These are phyloP conservation scores for Latrodectus elegans DNA, from an alignment of 2,888 invertebrate genomes.

Conservation along the genomic window DNA sequence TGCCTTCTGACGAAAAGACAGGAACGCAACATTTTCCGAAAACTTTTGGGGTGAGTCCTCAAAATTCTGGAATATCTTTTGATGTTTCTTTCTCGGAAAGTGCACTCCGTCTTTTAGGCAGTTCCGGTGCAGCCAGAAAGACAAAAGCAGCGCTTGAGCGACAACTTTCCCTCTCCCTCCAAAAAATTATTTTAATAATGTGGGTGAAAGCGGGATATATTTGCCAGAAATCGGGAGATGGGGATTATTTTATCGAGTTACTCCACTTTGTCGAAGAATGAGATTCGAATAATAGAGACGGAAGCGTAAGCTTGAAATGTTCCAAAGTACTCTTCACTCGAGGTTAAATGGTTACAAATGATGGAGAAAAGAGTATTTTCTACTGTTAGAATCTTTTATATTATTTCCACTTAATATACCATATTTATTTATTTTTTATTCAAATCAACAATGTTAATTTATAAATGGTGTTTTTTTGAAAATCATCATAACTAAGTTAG, in stretches of 20 bases:
- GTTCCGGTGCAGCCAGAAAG: slow-evolving; percentile 24
- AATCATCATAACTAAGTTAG: no score
- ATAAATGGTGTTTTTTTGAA: no score
- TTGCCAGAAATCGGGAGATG: slow-evolving; percentile 14
- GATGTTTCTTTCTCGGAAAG: slow-evolving; percentile 36
- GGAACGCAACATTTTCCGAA: slow-evolving; percentile 1
- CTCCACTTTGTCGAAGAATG: slow-evolving; percentile 13
- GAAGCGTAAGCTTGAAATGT: background rate
- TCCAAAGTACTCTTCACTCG: background rate
- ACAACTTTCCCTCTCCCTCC: slow-evolving; percentile 20
- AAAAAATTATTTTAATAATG: slow-evolving; percentile 46
- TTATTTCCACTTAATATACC: no score
- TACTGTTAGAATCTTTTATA: no score
- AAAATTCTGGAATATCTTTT: slow-evolving; percentile 17
- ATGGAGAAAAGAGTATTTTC: background rate
- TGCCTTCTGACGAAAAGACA: slow-evolving; percentile 35
- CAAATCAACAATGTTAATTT: no score
- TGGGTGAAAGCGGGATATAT: slow-evolving; percentile 4
- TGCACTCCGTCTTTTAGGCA: background rate
- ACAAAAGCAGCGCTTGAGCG: slow-evolving; percentile 28
- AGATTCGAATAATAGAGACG: slow-evolving; percentile 19
- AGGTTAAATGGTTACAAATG: background rate
- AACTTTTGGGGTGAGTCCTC: slow-evolving; percentile 27
- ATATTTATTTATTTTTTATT: no score
- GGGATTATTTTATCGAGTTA: slow-evolving; percentile 30